Percentiles rank a stretch among this genome's conserved stretches.
Evolutionary conservation across 2,888 invertebrate species (phyloP).

Genomic region (Callinectes sapidus): DNA sequence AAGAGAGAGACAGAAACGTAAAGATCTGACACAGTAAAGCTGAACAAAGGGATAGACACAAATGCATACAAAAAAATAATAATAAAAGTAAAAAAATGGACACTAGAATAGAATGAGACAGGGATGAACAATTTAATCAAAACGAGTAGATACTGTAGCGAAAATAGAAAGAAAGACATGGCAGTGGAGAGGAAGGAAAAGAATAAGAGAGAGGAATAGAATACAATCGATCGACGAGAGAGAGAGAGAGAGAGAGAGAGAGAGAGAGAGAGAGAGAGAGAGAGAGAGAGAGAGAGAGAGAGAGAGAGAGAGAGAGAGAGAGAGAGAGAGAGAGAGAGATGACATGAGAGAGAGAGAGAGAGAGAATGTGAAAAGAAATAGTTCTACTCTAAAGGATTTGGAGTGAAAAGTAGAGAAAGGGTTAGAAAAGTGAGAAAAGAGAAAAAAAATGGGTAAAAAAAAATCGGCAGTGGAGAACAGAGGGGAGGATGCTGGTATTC

Average conservation of each 20-base stretch:
- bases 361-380: slow-evolving; percentile 29
- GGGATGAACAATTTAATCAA: background rate
- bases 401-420: slow-evolving; percentile 32
- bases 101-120: too few species aligned
- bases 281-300: too few species aligned
- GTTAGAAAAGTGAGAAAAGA: background rate
- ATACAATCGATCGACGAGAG: background rate
- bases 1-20: background rate
- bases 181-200: background rate
- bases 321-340: slow-evolving; percentile 26
- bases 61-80: background rate
- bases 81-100: too few species aligned
- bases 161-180: background rate
- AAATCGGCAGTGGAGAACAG: slow-evolving; percentile 10
- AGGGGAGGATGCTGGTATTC: slow-evolving; percentile 2
- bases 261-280: too few species aligned
- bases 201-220: background rate
- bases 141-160: background rate
- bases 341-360: slow-evolving; percentile 19
- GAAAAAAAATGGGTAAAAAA: background rate
- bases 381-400: slow-evolving; percentile 21
- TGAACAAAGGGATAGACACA: background rate
- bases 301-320: slow-evolving; percentile 26
- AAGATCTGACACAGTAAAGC: background rate
- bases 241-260: background rate